Evolutionary conservation across 2,113 vertebrate genomes (phyloP), one percentile per base, ranked within the genome.

Genomic region (Tragelaphus scriptus): DNA sequence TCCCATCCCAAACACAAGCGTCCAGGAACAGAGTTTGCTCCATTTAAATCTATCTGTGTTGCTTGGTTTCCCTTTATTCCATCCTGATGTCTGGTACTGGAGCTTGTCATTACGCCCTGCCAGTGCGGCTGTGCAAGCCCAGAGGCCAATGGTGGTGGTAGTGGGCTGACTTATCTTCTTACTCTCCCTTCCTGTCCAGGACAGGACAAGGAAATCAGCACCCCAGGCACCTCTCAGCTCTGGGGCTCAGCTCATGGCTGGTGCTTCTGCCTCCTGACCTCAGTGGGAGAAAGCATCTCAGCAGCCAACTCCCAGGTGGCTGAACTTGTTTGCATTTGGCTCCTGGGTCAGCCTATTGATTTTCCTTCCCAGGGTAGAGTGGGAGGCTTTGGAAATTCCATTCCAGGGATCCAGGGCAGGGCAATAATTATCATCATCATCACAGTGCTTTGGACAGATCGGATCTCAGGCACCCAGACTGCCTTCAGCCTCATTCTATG

Each of bases 61-160:
- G 0, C 49, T 15, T 10, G 36, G 40, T 23, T 77, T 59, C 85
- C 7, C 1, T 25, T 13, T 86, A 51, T 58, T 84, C 16, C 3
- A 25, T 71, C 84, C 86, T 12, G 58, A 15, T 0, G 19, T 53
- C 71, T 58, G 49, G 36, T 49, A 21, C 63, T 19, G 53, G 59
- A 28, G 17, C 36, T 53, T 8, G 1, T 59, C 2, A 1, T 12
- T 53, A 1, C 1, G 13, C 28, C 68, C 56, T 9, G 4, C 14
- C 36, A 21, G 53, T 7, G n/a, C 1, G 0, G 32, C 16, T 11
- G 16, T 6, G 5, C 5, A 1, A 32, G 40, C 84, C 49, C 44
- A 14, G 90, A 44, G 21, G 36, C 71, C 61, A 30, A 7, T 2
- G 19, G 32, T 0, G 2, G 7, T 25, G 26, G 23, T 0, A 26